These are phyloP conservation scores for Sander vitreus DNA, from an alignment of 2,113 vertebrate species.

Conservation along the genomic window DNA sequence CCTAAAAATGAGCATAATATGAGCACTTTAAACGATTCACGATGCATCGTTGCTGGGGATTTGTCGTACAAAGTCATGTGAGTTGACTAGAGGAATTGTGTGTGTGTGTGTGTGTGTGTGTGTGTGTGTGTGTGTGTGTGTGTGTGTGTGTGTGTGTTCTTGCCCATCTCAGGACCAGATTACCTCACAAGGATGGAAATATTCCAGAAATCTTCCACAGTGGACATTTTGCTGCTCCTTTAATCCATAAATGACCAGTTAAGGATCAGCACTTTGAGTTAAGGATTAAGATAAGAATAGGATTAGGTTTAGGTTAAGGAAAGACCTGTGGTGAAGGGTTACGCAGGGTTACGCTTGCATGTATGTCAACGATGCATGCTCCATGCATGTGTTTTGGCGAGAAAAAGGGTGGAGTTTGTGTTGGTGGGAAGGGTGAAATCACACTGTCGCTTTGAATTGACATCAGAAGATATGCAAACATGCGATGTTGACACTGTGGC, in stretches of 20 bases:
- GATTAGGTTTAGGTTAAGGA: neutral
- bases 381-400: neutral
- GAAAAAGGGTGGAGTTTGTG: neutral
- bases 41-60: neutral
- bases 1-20: no score
- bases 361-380: no score
- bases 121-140: neutral
- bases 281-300: neutral
- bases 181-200: neutral
- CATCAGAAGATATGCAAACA: neutral
- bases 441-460: neutral
- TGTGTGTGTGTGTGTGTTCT: neutral
- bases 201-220: neutral
- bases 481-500: no score
- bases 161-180: neutral
- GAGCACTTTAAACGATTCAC: no score
- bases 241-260: neutral
- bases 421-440: neutral
- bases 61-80: neutral
- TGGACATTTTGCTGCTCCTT: neutral
- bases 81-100: neutral
- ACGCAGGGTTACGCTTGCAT: neutral
- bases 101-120: neutral
- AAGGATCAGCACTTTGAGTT: neutral
- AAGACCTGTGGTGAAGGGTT: neutral